Evolutionary conservation across 2,797 vertebrate species (phyloP), one percentile per base, ranked within the genome.

Genomic region (Masticophis lateralis): DNA sequence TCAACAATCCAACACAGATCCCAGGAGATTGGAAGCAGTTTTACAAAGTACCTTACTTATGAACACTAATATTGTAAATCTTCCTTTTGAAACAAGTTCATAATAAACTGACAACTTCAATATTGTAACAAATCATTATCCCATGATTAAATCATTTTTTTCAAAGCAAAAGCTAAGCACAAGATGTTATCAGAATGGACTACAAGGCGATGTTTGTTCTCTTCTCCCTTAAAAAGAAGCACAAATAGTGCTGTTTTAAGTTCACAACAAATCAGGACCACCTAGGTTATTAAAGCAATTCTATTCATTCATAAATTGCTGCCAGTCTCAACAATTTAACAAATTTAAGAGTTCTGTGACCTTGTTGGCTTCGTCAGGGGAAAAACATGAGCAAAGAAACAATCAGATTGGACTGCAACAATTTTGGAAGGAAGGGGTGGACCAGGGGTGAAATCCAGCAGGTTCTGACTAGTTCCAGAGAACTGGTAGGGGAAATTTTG

Each of bases 61-160:
- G 25, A 86, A 60, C 12, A 0, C 88, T 16, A 10, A 3, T 74
- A 74, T 37, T 74, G 32, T 74, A 16, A 7, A 74, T 37, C 69
- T 37, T 74, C 32, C 66, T 74, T 74, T 74, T 74, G 69, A 74
- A 74, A 37, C 32, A 74, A 74, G 32, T 74, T 74, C 69, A 74
- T 59, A 89, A 90, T 93, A 93, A 96, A 95, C 61, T 87, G 93
- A 96, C 83, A n/a, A 27, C 86, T 27, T 47, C 43, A 86, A 59
- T 94, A 88, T 89, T 90, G 94, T 94, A 91, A 87, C 74, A 66
- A 53, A 95, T 94, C 88, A 83, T 91, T 92, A 66, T 88, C 87
- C 93, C 2, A 12, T 95, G 96, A 96, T 94, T 95, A 95, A 95
- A 91, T 87, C 89, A 90, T 43, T 93, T 83, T 79, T 83, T 90